These are phyloP conservation scores for Eutolmus rufibarbis DNA, from an alignment of 2,888 invertebrate species.

Conservation along the genomic window DNA sequence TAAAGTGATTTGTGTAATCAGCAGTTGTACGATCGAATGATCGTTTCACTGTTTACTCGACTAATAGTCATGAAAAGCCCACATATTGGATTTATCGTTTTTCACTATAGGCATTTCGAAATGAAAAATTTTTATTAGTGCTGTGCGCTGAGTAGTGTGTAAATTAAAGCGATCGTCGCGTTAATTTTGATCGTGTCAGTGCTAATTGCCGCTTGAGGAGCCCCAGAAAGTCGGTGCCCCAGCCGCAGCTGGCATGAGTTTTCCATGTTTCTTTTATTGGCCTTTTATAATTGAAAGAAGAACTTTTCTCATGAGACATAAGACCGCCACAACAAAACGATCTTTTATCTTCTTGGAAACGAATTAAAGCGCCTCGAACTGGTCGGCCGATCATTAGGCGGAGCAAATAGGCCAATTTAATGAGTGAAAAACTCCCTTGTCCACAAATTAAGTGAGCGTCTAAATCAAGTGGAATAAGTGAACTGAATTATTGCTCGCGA, in stretches of 20 bases:
- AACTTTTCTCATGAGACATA: not conserved
- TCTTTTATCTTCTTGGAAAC: not conserved
- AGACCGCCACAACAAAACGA: not conserved
- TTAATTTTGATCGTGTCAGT: not conserved
- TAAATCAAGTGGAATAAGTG: constrained; percentile 13
- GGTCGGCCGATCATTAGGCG: not conserved
- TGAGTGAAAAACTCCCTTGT: not conserved
- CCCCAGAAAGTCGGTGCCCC: not conserved
- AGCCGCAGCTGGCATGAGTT: not conserved
- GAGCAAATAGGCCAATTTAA: not conserved
- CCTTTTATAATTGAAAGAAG: not conserved
- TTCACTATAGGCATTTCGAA: not conserved
- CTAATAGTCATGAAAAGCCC: not conserved
- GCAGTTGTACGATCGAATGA: not conserved
- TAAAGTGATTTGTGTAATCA: not conserved
- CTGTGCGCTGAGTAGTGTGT: not conserved
- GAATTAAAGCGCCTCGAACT: not conserved
- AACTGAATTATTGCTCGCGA: not conserved
- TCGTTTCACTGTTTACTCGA: not conserved
- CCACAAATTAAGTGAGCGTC: not conserved
- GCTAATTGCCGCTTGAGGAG: not conserved
- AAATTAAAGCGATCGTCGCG: not conserved
- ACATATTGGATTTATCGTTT: not conserved
- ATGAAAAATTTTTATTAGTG: not conserved
- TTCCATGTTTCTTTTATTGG: not conserved